A percentile compares a stretch with the other conserved stretches of the same genome.
Evolutionary conservation across 2,113 vertebrate species (phyloP).

Genomic region (Oryzias woworae): DNA sequence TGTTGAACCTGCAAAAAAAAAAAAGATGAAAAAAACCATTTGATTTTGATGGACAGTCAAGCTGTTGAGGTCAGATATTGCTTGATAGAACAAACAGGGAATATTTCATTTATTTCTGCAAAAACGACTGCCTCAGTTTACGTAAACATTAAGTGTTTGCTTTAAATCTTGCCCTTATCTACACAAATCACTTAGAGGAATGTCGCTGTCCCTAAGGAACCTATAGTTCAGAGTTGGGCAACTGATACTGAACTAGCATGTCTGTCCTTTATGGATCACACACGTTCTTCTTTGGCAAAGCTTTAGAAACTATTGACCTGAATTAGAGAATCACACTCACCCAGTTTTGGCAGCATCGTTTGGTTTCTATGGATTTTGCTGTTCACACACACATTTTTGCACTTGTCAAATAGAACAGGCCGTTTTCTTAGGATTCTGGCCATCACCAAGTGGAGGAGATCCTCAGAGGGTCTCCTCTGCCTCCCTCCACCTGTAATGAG

Average conservation of each 20-base stretch:
- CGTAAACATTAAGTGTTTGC: background rate
- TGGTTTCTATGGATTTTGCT: constrained; percentile 37
- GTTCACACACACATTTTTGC: constrained; percentile 30
- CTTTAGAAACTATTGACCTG: constrained; percentile 68
- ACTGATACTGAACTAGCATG: constrained; percentile 35
- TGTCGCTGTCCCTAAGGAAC: constrained; percentile 3
- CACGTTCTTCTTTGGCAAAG: constrained; percentile 64
- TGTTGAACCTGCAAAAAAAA: background rate
- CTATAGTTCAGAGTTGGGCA: constrained; percentile 13
- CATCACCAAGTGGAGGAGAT: background rate
- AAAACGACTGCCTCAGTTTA: background rate
- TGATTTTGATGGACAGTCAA: constrained; percentile 16
- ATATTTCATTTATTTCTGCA: constrained; percentile 1
- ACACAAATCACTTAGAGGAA: background rate
- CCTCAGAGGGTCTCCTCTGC: constrained; percentile 13
- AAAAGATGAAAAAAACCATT: background rate
- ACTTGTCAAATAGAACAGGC: background rate
- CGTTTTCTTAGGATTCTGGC: constrained; percentile 18
- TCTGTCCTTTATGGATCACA: constrained; percentile 72
- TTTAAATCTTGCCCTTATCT: background rate
- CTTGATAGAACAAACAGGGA: background rate
- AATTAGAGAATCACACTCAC: constrained; percentile 68
- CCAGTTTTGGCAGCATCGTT: constrained; percentile 15
- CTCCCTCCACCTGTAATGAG: constrained; percentile 54
- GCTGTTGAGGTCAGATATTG: constrained; percentile 8